phyloP scores from a whole-genome alignment of 2,888 invertebrate genomes.

The Cosmia pyralina region DNA sequence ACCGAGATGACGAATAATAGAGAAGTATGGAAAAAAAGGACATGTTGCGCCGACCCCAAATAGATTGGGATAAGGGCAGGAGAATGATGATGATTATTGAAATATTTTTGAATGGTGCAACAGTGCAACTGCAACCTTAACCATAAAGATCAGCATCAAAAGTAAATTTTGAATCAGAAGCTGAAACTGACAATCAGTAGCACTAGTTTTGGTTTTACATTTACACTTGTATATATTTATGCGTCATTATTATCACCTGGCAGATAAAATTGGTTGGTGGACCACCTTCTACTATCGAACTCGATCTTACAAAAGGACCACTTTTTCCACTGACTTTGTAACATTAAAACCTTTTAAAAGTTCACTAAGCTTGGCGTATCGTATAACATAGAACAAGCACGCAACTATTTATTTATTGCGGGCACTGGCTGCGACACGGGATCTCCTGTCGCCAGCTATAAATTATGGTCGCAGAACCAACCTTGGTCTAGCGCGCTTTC shows the following conservation, averaged over 20 bases:
- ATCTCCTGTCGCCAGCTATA: slow-evolving; percentile 80
- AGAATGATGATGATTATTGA: slow-evolving; percentile 23
- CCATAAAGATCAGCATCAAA: not conserved
- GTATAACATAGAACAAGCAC: slow-evolving; percentile 76
- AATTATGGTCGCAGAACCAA: slow-evolving; percentile 77
- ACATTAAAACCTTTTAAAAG: slow-evolving; percentile 68
- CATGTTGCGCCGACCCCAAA: too few species aligned
- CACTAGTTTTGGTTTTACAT: not conserved
- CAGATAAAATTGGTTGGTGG: not conserved
- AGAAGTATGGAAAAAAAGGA: too few species aligned
- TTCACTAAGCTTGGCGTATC: slow-evolving; percentile 80
- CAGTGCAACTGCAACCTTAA: not conserved
- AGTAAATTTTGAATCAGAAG: not conserved
- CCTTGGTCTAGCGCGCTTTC: slow-evolving; percentile 69
- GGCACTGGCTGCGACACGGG: slow-evolving; percentile 77
- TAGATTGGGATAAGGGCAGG: too few species aligned
- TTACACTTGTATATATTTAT: not conserved
- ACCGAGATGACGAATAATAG: too few species aligned
- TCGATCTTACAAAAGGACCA: slow-evolving; percentile 3
- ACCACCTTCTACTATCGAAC: not conserved
- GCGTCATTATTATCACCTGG: too few species aligned
- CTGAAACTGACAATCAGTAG: not conserved
- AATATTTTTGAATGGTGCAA: slow-evolving; percentile 16
- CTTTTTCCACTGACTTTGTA: slow-evolving; percentile 18
- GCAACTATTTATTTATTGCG: slow-evolving; percentile 82